phyloP scores from a whole-genome alignment of 2,888 invertebrate genomes.

The Glyphotaelius pellucidus region DNA sequence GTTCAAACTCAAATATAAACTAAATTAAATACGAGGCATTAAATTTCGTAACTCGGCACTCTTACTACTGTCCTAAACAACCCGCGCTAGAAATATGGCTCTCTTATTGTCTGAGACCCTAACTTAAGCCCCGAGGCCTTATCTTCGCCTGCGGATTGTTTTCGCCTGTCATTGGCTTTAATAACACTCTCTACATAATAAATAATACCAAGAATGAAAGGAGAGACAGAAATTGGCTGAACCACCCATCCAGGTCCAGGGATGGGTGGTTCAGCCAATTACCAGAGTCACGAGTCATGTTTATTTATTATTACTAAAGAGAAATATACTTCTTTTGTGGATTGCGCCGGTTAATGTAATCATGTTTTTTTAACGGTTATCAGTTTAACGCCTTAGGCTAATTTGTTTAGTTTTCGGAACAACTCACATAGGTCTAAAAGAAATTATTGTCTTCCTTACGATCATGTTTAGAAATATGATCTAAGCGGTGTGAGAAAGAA shows the following conservation, averaged over 20 bases:
- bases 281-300: not conserved
- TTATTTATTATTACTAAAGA: not conserved
- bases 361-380: too few relatives aligned
- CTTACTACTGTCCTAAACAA: not conserved
- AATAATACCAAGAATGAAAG: slow-evolving; percentile 1
- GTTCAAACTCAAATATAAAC: not conserved
- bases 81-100: not conserved
- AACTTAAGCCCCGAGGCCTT: not conserved
- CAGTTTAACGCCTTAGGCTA: too few relatives aligned
- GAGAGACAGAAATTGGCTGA: too few relatives aligned
- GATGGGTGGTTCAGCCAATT: not conserved
- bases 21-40: not conserved
- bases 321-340: not conserved
- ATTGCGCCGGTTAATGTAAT: not conserved
- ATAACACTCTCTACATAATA: slow-evolving; percentile 20
- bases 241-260: too few relatives aligned
- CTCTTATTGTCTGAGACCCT: not conserved
- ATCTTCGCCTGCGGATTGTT: slow-evolving; percentile 25
- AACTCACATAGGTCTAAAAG: too few relatives aligned
- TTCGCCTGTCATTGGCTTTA: slow-evolving; percentile 26
- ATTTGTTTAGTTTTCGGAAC: too few relatives aligned
- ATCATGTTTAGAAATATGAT: too few relatives aligned
- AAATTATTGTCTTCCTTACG: too few relatives aligned
- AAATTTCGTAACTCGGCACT: not conserved
- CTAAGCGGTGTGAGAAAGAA: too few relatives aligned